These are phyloP conservation scores for Plebejus anna DNA, from an alignment of 2,888 invertebrate genomes.

Conservation along the genomic window DNA sequence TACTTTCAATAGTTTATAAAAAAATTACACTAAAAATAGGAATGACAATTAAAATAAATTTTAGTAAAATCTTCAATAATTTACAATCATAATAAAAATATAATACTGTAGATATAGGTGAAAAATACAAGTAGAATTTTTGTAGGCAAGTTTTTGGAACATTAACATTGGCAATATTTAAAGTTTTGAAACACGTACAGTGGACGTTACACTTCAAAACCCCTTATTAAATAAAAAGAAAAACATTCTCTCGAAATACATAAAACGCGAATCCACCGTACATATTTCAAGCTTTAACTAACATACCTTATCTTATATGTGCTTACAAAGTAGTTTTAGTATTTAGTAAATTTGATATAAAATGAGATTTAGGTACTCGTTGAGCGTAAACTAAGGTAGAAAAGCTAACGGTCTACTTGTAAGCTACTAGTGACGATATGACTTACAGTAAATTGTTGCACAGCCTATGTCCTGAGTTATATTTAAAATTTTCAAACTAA, in stretches of 20 bases:
- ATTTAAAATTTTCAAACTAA: neutral
- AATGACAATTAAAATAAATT: constrained; percentile 25
- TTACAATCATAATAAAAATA: constrained; percentile 10
- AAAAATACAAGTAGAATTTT: constrained; percentile 2
- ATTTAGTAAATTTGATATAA: constrained; percentile 10
- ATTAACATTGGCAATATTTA: constrained; percentile 11
- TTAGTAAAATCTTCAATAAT: constrained; percentile 10
- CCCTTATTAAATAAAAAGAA: neutral
- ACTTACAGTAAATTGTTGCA: neutral
- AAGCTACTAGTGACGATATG: constrained; percentile 5
- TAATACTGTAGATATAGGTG: constrained; percentile 24
- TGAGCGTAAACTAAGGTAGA: constrained; percentile 23
- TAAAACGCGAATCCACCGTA: neutral
- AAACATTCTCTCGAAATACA: neutral
- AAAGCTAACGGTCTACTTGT: constrained; percentile 20
- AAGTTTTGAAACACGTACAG: neutral
- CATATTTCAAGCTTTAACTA: constrained; percentile 6
- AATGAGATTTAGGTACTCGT: constrained; percentile 18
- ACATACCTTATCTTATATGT: neutral
- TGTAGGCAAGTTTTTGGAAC: constrained; percentile 15
- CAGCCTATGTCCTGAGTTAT: constrained; percentile 18
- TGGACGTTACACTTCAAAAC: constrained; percentile 5
- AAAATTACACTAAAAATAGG: neutral
- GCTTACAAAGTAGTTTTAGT: neutral
- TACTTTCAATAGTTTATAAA: neutral